A percentile compares a stretch with the other conserved stretches of the same genome.
phyloP scores from a whole-genome alignment of 1,140 invertebrate genomes.

The Uloborus diversus region DNA sequence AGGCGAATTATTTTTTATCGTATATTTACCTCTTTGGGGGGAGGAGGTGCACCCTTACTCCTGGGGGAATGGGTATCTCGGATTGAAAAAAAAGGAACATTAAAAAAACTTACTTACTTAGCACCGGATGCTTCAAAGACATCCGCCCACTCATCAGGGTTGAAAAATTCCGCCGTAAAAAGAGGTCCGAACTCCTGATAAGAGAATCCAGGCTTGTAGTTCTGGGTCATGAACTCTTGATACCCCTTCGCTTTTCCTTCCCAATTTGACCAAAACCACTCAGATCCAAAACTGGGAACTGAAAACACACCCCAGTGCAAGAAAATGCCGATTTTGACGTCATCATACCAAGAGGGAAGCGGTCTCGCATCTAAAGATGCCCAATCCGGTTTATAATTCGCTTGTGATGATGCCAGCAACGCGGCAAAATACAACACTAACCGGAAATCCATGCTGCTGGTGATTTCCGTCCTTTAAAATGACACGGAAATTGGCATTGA shows the following conservation, averaged over 20 bases:
- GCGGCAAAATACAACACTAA: no score
- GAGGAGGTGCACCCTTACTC: no score
- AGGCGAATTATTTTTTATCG: no score
- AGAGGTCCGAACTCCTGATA: conserved; percentile 68
- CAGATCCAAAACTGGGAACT: conserved; percentile 62
- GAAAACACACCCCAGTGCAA: conserved; percentile 67
- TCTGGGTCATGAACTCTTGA: conserved; percentile 65
- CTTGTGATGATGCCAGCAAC: background rate
- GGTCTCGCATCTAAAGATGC: conserved; percentile 65
- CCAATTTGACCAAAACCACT: conserved; percentile 65
- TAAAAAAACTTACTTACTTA: conserved; percentile 41
- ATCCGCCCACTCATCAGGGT: conserved; percentile 65
- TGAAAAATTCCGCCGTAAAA: conserved; percentile 66
- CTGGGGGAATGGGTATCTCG: no score
- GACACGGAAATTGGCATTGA: no score
- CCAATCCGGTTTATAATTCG: conserved; percentile 62
- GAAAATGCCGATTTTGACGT: conserved; percentile 67
- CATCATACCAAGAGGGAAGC: conserved; percentile 66
- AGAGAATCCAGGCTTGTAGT: conserved; percentile 64
- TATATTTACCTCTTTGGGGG: no score
- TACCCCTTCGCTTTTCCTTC: conserved; percentile 38
- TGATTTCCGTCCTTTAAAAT: no score
- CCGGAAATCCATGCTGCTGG: no score
- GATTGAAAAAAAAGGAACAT: no score
- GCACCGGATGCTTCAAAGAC: conserved; percentile 62